phyloP scores from a whole-genome alignment of 1,140 invertebrate genomes.

The Mycetomoellerius zeteki region DNA sequence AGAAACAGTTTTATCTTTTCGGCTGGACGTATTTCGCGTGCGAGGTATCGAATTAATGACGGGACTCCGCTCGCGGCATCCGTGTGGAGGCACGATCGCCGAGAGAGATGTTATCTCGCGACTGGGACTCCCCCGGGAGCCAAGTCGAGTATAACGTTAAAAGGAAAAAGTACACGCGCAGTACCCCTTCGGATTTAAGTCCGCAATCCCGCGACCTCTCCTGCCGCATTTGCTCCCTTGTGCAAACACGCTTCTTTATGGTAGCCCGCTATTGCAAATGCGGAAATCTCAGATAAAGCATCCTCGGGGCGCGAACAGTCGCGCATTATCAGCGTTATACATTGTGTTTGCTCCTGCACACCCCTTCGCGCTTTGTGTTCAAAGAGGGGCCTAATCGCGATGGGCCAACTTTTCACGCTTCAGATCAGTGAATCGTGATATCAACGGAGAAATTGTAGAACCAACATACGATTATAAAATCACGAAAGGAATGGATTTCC shows the following conservation, averaged over 20 bases:
- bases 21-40: conserved; percentile 23
- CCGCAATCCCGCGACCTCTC: conserved; percentile 9
- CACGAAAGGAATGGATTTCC: background rate
- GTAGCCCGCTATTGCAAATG: conserved; percentile 45
- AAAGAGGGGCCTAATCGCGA: conserved; percentile 20
- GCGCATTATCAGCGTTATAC: conserved; percentile 67
- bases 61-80: conserved; percentile 57
- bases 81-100: conserved; percentile 55
- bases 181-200: conserved; percentile 71
- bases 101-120: conserved; percentile 69
- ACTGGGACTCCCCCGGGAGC: conserved; percentile 61
- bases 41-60: conserved; percentile 65
- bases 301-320: conserved; percentile 48
- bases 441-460: background rate
- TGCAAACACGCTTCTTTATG: conserved; percentile 64
- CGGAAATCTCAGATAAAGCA: conserved; percentile 71
- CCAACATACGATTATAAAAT: conserved; percentile 16
- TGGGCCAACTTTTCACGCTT: background rate
- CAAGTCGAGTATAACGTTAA: conserved; percentile 48
- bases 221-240: conserved; percentile 27
- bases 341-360: conserved; percentile 14
- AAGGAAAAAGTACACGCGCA: conserved; percentile 30
- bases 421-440: conserved; percentile 23
- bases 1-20: conserved; percentile 44
- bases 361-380: background rate